phyloP scores from a whole-genome alignment of 2,888 invertebrate species.

The Dynastes tityus region DNA sequence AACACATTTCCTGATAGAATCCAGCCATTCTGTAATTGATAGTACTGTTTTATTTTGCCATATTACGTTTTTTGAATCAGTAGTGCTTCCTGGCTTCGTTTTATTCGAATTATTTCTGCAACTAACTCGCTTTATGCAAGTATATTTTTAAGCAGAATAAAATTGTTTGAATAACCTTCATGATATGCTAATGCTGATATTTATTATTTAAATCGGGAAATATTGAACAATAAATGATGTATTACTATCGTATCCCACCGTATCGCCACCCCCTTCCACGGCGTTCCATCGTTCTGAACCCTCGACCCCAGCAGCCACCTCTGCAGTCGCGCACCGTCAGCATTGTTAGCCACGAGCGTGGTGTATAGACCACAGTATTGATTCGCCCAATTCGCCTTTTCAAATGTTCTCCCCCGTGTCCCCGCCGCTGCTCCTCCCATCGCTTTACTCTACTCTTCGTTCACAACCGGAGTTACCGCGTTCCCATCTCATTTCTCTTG shows the following conservation, averaged over 20 bases:
- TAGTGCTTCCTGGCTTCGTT: too few relatives aligned
- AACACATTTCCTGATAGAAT: too few relatives aligned
- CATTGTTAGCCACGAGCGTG: constrained; percentile 54
- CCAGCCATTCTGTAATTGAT: too few relatives aligned
- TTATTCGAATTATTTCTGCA: too few relatives aligned
- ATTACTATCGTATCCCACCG: not conserved
- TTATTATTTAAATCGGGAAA: too few relatives aligned
- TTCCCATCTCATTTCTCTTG: constrained; percentile 13
- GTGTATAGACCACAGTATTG: constrained; percentile 61
- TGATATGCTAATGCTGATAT: too few relatives aligned
- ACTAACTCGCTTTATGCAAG: too few relatives aligned
- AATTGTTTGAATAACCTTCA: too few relatives aligned
- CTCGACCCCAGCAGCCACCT: constrained; percentile 39
- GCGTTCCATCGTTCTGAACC: constrained; percentile 12
- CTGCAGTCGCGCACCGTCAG: constrained; percentile 43
- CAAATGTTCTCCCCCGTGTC: constrained; percentile 40
- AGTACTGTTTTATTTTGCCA: too few relatives aligned
- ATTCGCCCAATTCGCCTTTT: constrained; percentile 54
- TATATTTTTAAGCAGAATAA: too few relatives aligned
- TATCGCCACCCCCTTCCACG: not conserved
- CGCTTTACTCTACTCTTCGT: constrained; percentile 22
- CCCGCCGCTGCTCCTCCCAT: constrained; percentile 37
- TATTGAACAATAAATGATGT: not conserved
- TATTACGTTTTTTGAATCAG: too few relatives aligned
- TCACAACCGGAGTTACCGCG: constrained; percentile 7